These are phyloP conservation scores for Phania funesta DNA, from an alignment of 2,888 invertebrate species.

Conservation along the genomic window DNA sequence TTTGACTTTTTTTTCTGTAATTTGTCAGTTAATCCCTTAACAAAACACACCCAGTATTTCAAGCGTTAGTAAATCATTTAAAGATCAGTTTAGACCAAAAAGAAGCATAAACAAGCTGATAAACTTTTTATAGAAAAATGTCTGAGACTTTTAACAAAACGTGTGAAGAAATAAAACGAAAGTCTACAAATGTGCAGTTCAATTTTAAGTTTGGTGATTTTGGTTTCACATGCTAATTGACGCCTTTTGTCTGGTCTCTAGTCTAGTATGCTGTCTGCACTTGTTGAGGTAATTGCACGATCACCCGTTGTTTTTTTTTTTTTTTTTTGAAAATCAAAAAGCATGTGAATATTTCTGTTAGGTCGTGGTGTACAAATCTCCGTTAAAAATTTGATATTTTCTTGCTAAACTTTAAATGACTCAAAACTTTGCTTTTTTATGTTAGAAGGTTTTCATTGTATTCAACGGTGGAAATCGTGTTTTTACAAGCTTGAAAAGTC, in stretches of 20 bases:
- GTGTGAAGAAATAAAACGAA: background rate
- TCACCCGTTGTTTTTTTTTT: slow-evolving; percentile 12
- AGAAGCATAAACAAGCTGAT: background rate
- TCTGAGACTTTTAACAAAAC: background rate
- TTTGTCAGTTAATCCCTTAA: slow-evolving; percentile 53
- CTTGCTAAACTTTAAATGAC: background rate
- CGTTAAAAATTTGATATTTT: slow-evolving; percentile 58
- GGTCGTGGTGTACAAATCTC: slow-evolving; percentile 2
- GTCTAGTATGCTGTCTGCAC: slow-evolving; percentile 50
- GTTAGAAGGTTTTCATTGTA: slow-evolving; percentile 1
- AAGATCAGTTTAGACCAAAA: slow-evolving; percentile 16
- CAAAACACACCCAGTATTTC: slow-evolving; percentile 48
- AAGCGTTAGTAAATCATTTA: slow-evolving; percentile 27
- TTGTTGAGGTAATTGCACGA: slow-evolving; percentile 51
- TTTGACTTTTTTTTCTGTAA: slow-evolving; percentile 14
- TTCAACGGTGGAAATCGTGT: background rate
- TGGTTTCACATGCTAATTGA: slow-evolving; percentile 59
- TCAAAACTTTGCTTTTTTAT: background rate
- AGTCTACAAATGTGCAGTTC: background rate
- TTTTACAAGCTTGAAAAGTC: slow-evolving; percentile 33
- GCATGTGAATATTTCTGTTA: slow-evolving; percentile 7
- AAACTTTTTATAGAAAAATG: background rate
- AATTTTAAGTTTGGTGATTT: slow-evolving; percentile 4
- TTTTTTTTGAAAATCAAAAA: background rate
- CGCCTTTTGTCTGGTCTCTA: slow-evolving; percentile 38